phyloP scores from a whole-genome alignment of 2,113 vertebrate species.

The Tachysurus vachellii region DNA sequence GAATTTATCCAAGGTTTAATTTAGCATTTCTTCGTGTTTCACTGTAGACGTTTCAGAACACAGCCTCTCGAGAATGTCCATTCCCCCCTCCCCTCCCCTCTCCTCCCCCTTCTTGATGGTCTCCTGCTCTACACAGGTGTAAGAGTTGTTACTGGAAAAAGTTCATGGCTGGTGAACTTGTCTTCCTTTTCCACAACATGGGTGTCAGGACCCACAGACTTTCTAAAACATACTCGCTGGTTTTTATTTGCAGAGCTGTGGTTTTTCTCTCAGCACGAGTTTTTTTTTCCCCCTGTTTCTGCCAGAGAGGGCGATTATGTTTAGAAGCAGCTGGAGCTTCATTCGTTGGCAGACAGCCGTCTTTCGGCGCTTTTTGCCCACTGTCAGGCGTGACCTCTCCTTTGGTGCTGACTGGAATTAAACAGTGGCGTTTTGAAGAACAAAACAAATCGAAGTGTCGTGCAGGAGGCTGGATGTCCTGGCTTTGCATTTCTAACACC shows the following conservation, averaged over 20 bases:
- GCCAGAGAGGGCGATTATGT: conserved; percentile 40
- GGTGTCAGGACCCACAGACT: conserved; percentile 2
- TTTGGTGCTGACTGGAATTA: conserved; percentile 10
- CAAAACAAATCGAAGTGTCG: background rate
- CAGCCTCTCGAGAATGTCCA: conserved; percentile 13
- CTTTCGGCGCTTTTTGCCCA: conserved; percentile 20
- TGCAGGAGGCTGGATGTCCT: background rate
- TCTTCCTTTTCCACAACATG: conserved; percentile 30
- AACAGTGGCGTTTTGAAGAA: conserved; percentile 14
- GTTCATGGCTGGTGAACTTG: conserved; percentile 7
- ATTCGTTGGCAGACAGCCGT: conserved; percentile 30
- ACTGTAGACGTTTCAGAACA: conserved; percentile 9
- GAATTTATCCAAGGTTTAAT: conserved; percentile 32
- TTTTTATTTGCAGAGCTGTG: conserved; percentile 36
- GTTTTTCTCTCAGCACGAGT: conserved; percentile 16
- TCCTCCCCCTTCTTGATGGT: no score
- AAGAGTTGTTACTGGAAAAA: conserved; percentile 3
- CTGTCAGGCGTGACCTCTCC: conserved; percentile 7
- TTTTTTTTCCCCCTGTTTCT: conserved; percentile 5
- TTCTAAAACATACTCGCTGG: background rate
- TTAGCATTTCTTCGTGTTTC: conserved; percentile 25
- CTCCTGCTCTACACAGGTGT: background rate
- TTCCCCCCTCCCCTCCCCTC: background rate
- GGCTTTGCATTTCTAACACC: background rate
- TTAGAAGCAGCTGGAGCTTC: conserved; percentile 46